phyloP scores from a whole-genome alignment of 2,113 vertebrate species.

The Pampusana beccarii region DNA sequence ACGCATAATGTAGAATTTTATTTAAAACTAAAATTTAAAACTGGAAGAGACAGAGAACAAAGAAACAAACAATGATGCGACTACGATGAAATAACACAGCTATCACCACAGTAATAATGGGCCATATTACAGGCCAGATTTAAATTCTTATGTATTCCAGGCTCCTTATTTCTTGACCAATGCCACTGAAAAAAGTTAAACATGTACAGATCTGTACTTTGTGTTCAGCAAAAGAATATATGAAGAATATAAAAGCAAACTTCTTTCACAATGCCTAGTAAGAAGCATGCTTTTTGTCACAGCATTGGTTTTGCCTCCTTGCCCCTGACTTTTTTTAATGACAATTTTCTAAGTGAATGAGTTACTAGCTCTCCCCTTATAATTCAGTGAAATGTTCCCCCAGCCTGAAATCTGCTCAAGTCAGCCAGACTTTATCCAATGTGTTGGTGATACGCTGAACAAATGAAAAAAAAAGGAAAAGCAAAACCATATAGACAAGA shows the following conservation, averaged over 20 bases:
- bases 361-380: background rate
- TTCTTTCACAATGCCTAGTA: background rate
- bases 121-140: background rate
- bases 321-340: background rate
- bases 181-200: background rate
- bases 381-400: background rate
- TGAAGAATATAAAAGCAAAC: background rate
- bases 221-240: background rate
- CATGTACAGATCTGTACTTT: background rate
- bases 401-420: background rate
- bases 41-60: background rate
- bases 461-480: slow-evolving; percentile 69
- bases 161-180: background rate
- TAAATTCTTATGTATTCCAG: background rate
- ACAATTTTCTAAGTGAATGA: background rate
- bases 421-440: background rate
- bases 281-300: background rate
- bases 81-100: background rate
- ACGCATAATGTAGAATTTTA: background rate
- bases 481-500: slow-evolving; percentile 80
- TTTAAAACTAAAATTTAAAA: background rate
- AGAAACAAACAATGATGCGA: background rate
- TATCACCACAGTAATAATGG: background rate
- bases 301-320: background rate
- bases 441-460: slow-evolving; percentile 35